Conservation (phyloP, 2,888 invertebrate species). For the Apamea anceps region DNA sequence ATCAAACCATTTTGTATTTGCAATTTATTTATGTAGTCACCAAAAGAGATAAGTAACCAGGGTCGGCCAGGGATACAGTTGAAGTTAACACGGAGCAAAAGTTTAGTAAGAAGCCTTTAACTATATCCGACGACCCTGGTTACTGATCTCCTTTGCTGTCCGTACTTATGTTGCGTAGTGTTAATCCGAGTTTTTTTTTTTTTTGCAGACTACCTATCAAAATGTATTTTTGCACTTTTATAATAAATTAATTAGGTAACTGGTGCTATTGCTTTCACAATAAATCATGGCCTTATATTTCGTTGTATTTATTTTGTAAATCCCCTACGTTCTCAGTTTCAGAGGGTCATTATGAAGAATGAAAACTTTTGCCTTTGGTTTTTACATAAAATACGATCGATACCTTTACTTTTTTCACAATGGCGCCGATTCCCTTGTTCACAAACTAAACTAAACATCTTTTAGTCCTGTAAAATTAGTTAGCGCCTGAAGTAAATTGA, state of each 20-base stretch:
- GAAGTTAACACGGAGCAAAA: too few species aligned
- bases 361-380: background rate
- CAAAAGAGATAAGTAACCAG: too few species aligned
- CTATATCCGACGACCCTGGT: too few species aligned
- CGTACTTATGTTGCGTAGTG: background rate
- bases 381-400: too few species aligned
- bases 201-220: background rate
- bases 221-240: background rate
- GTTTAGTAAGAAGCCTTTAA: too few species aligned
- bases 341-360: background rate
- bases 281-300: constrained; percentile 1
- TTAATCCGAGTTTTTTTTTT: background rate
- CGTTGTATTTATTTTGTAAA: background rate
- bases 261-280: constrained; percentile 14
- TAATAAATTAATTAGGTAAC: background rate
- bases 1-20: background rate
- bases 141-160: too few species aligned
- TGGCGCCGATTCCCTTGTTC: too few species aligned
- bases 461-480: too few species aligned
- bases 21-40: background rate
- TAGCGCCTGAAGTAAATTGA: too few species aligned
- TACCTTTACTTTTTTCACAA: too few species aligned
- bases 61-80: too few species aligned
- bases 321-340: background rate
- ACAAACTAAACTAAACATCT: too few species aligned